Base-by-base conservation (phyloP, 2,797 vertebrate genomes). In the Menidia menidia region DNA sequence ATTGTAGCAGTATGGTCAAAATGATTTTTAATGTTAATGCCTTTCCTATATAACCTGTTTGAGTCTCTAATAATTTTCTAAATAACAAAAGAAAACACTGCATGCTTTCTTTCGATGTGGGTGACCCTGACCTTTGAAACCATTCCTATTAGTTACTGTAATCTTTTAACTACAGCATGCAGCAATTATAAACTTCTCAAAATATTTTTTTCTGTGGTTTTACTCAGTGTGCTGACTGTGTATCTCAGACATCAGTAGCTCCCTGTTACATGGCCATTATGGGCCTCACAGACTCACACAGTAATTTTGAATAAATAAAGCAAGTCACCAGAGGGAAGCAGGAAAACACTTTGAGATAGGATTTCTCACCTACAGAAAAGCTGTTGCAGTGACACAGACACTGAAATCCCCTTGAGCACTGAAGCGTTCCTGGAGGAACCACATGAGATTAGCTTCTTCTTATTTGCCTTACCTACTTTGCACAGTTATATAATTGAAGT, bases 301-400 rank as follows among this genome's bases (percentile, higher is more conserved):
- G 19, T 31, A 43, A 77, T 64, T 69, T 68, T 54, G 56, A 43
- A 65, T 60, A 82, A 81, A 77, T 57, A 67, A 74, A 77, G 66
- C 10, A 16, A 58, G 13, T 55, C 75, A 64, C 71, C 15, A 56
- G 67, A 74, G 79, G 55, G 70, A 64, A 3, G 35, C 18, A 64
- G 43, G 41, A 47, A 57, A 57, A 68, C 54, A 68, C 74, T 71
- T 52, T 67, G 62, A 76, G 61, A 75, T 39, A 64, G 32, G 50
- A 80, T 78, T 85, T 80, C 45, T 79, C 73, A 60, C 69, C 64
- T 68, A 25, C 55, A 65, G 55, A 66, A 53, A 19, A 70, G 64
- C 53, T 75, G 52, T 75, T 73, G 48, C 59, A 65, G 78, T 74
- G 69, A 80, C 58, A 77, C 56, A 77, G 57, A 80, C 68, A 73